A percentile compares a stretch with the other conserved stretches of the same genome.
Conservation (phyloP, 2,888 invertebrate genomes). For the Drosophila infuscata region DNA sequence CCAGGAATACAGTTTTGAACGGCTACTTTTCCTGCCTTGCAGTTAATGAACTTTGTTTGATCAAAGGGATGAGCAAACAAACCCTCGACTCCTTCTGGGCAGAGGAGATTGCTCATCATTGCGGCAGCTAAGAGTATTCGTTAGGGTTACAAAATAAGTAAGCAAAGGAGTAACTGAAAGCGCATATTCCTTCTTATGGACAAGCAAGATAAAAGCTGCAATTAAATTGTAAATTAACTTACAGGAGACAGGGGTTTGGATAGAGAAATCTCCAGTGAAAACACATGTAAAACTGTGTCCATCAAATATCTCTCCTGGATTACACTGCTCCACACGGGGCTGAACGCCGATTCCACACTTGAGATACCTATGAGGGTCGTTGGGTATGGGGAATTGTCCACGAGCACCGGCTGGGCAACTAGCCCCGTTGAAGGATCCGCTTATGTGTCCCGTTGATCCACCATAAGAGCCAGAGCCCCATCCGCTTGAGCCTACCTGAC, state of each 20-base stretch:
- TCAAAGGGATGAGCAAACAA: constrained; percentile 87
- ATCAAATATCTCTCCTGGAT: constrained; percentile 88
- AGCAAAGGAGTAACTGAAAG: constrained; percentile 20
- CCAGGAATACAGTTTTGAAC: constrained; percentile 88
- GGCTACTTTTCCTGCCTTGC: constrained; percentile 88
- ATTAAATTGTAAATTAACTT: constrained; percentile 44
- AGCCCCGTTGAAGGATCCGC: background rate
- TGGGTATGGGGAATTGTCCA: constrained; percentile 87
- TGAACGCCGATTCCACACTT: constrained; percentile 85
- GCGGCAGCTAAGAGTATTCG: constrained; percentile 37
- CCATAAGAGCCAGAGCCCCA: background rate
- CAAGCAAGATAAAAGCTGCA: constrained; percentile 17
- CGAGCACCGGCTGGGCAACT: constrained; percentile 84
- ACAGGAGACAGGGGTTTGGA: constrained; percentile 39
- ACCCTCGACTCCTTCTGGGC: constrained; percentile 86
- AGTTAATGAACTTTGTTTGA: constrained; percentile 88
- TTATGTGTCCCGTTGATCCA: background rate
- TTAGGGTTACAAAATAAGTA: constrained; percentile 24
- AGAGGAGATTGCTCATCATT: constrained; percentile 70
- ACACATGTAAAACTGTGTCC: constrained; percentile 86
- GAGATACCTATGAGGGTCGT: constrained; percentile 84
- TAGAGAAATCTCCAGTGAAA: constrained; percentile 51
- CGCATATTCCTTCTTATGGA: too few relatives aligned
- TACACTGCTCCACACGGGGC: constrained; percentile 87
- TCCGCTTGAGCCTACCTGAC: background rate